Evolutionary conservation across 2,888 invertebrate species (phyloP).

Genomic region (Cremastobaeus sp.): DNA sequence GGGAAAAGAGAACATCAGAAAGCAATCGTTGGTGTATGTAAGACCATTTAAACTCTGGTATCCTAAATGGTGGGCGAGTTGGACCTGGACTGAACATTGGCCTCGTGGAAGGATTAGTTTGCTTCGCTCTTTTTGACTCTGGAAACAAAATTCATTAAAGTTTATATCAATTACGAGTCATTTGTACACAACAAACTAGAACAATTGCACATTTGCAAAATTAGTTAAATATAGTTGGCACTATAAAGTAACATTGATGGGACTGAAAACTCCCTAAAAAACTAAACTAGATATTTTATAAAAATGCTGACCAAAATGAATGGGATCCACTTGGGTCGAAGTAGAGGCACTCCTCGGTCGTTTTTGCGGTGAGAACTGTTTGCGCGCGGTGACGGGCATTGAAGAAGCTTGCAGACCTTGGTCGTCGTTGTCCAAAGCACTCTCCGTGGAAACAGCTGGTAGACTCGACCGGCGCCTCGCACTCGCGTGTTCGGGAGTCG

Average conservation of each 20-base stretch:
- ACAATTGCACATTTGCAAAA: too few relatives aligned
- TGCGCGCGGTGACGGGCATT: constrained; percentile 71
- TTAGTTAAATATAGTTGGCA: too few relatives aligned
- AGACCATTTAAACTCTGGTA: constrained; percentile 99
- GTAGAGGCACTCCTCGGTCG: constrained; percentile 89
- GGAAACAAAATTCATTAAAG: constrained; percentile 14
- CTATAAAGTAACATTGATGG: too few relatives aligned
- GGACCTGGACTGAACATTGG: constrained; percentile 97
- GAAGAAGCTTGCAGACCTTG: constrained; percentile 75
- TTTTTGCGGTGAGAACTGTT: constrained; percentile 82
- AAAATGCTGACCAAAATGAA: constrained; percentile 91
- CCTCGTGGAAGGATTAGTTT: constrained; percentile 83
- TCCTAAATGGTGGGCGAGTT: constrained; percentile 96
- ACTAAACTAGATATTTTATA: too few relatives aligned
- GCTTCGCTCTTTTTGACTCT: constrained; percentile 79
- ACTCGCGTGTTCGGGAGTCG: constrained; percentile 73
- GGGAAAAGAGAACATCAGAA: constrained; percentile 96
- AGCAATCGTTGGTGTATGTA: constrained; percentile 97
- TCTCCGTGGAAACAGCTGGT: constrained; percentile 78
- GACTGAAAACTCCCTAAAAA: too few relatives aligned
- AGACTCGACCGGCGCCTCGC: constrained; percentile 82
- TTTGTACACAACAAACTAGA: too few relatives aligned
- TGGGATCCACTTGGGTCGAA: constrained; percentile 90
- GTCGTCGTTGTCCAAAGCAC: constrained; percentile 69
- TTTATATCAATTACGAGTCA: too few relatives aligned